Percentiles rank a stretch among this genome's conserved stretches.
Evolutionary conservation across 2,797 vertebrate species (phyloP).

Genomic region (Chaenodraco wilsoni): DNA sequence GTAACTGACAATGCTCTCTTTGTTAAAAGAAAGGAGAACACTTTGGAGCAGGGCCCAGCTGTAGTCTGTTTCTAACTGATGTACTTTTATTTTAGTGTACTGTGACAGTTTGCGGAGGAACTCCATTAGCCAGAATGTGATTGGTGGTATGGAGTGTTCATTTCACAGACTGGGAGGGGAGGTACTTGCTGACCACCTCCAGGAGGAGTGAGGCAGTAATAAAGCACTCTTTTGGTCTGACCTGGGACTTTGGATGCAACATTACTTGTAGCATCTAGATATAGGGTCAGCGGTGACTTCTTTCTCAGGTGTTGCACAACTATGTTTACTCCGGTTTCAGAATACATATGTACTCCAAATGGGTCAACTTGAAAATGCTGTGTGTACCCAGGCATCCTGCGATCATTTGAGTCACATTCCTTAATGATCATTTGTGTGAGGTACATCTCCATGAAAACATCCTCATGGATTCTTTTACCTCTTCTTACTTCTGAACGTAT

Average conservation of each 20-base stretch:
- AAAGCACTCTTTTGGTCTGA: conserved; percentile 17
- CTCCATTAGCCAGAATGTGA: conserved; percentile 11
- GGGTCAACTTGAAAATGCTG: conserved; percentile 8
- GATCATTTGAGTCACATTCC: no score
- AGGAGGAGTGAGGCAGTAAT: conserved; percentile 4
- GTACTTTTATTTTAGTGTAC: conserved; percentile 1
- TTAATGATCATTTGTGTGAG: no score
- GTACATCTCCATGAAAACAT: no score
- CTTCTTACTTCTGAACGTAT: no score
- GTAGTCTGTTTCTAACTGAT: conserved; percentile 13
- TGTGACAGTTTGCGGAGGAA: conserved; percentile 5
- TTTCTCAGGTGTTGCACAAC: conserved; percentile 5
- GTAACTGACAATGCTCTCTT: background rate
- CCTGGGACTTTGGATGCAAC: conserved; percentile 28
- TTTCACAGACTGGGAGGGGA: conserved; percentile 24
- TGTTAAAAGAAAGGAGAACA: conserved; percentile 9
- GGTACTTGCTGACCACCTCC: background rate
- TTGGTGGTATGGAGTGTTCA: background rate
- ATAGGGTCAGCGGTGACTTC: background rate
- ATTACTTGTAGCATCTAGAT: conserved; percentile 19
- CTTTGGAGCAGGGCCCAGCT: conserved; percentile 19
- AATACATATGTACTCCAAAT: conserved; percentile 1
- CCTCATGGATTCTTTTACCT: no score
- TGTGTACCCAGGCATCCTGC: background rate
- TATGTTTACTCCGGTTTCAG: conserved; percentile 9